Base-by-base conservation (phyloP, 2,888 invertebrate species). In the Dolichomitus sp. region DNA sequence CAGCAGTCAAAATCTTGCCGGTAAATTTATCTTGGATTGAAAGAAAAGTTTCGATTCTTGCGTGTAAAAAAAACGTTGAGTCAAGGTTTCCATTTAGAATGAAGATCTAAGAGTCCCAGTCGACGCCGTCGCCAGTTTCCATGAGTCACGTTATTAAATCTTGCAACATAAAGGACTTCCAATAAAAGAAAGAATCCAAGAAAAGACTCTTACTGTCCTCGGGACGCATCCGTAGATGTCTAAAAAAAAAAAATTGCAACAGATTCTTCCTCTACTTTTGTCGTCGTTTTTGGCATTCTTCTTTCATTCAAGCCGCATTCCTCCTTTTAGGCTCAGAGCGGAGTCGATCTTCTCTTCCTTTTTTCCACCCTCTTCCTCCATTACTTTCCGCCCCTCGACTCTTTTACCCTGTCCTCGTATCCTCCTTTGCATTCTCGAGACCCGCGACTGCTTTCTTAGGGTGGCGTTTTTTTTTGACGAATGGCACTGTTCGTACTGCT, bases 61-160 rank as follows among this genome's bases (percentile, higher is more conserved):
- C 14, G 30, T n/a, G 33, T 33, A 6, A n/a, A 33, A 12, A 27
- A 5, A 27, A 17, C 48, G 2, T 23, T 23, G 9, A 52, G 2
- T 27, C 9, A 30, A 4, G 12, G 5, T 1, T n/a, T 59, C 17
- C n/a, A 59, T 33, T 7, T 12, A n/a, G 5, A 33, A 30, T 33
- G 11, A 19, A 40, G 33, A 57, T 14, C 50, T 19, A 23, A 19
- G 72, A 68, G 33, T 48, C 73, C 40, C 14, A 63, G 14, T 69
- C 40, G 42, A 66, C 45, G 68, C 61, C 68, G 73, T 81, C 59
- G 45, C 27, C 57, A 4, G 27, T 27, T 50, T 57, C 73, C 68
- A 50, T 68, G n/a, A 72, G 63, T 30, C 50, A 5, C 76, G 50
- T 81, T 81, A 81, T 81, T 72, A 72, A 81, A 81, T 77, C 81